Conservation (phyloP, 2,888 invertebrate species). For the Eretmocerus hayati region DNA sequence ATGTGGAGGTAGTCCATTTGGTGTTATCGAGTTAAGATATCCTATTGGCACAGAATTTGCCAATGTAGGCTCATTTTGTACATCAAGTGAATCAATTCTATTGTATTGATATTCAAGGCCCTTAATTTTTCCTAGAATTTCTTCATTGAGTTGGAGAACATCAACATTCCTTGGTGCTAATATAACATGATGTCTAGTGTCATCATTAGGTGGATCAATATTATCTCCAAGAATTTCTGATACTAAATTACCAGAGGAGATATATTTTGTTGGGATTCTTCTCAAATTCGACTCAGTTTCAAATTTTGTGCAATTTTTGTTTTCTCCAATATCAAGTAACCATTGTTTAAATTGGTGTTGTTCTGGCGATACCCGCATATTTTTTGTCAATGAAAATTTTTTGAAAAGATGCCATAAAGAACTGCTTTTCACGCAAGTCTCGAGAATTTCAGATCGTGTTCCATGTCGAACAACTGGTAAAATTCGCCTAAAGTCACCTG, state of each 20-base stretch:
- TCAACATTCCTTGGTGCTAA: constrained; percentile 23
- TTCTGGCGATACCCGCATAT: constrained; percentile 21
- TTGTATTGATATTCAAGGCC: constrained; percentile 15
- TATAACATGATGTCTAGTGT: constrained; percentile 21
- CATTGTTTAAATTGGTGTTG: constrained; percentile 23
- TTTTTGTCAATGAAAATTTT: constrained; percentile 24
- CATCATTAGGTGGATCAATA: constrained; percentile 15
- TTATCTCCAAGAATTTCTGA: constrained; percentile 15
- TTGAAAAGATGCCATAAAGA: constrained; percentile 22
- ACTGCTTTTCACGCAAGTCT: constrained; percentile 27
- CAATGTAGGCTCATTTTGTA: constrained; percentile 15
- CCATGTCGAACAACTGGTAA: neutral
- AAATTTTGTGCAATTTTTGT: constrained; percentile 22
- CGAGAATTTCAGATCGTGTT: neutral
- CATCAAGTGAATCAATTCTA: constrained; percentile 15
- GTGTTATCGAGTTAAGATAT: constrained; percentile 20
- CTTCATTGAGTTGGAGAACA: constrained; percentile 21
- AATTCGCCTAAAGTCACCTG: constrained; percentile 1
- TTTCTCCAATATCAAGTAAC: constrained; percentile 21
- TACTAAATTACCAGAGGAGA: constrained; percentile 14
- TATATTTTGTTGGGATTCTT: neutral
- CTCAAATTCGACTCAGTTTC: constrained; percentile 12
- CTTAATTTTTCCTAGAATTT: constrained; percentile 18
- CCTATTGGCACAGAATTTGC: constrained; percentile 14
- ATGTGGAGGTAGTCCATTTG: constrained; percentile 19